Percentiles rank a stretch among this genome's conserved stretches.
These are phyloP conservation scores for Ophiothrix spiculata DNA, from an alignment of 35 echinoderm and acorn worm genomes.

Conservation along the genomic window DNA sequence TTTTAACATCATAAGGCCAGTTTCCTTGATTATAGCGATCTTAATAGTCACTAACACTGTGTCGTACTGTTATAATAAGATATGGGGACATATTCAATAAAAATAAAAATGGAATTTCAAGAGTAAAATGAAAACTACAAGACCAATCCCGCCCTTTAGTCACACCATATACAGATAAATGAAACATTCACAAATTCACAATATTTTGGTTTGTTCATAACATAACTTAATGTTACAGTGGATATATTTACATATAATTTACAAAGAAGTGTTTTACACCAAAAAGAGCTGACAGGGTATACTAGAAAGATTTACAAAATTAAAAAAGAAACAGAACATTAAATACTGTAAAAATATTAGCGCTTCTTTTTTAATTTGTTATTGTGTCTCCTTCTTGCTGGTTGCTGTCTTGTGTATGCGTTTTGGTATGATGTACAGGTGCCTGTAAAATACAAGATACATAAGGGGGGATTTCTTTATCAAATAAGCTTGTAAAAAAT, in stretches of 20 bases:
- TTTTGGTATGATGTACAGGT: constrained; percentile 1
- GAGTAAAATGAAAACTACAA: no score
- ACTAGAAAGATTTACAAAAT: neutral
- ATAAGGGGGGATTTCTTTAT: neutral
- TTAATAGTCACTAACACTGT: no score
- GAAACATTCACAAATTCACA: no score
- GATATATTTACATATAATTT: neutral
- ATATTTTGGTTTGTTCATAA: neutral
- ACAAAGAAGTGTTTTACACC: neutral
- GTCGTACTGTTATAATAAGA: no score
- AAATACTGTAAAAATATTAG: neutral
- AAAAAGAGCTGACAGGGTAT: neutral
- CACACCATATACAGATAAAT: no score
- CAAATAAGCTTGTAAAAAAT: neutral
- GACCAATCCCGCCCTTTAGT: no score
- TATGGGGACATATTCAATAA: no score
- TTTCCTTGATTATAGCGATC: no score
- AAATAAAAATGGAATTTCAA: no score
- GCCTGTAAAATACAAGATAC: neutral
- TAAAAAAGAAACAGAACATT: neutral
- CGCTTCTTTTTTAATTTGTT: neutral
- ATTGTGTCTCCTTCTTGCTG: neutral
- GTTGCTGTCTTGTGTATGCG: neutral
- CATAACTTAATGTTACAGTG: neutral
- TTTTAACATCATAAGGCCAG: no score